These are phyloP conservation scores for Drosophila quadrilineata DNA, from an alignment of 1,140 invertebrate species.

Conservation along the genomic window DNA sequence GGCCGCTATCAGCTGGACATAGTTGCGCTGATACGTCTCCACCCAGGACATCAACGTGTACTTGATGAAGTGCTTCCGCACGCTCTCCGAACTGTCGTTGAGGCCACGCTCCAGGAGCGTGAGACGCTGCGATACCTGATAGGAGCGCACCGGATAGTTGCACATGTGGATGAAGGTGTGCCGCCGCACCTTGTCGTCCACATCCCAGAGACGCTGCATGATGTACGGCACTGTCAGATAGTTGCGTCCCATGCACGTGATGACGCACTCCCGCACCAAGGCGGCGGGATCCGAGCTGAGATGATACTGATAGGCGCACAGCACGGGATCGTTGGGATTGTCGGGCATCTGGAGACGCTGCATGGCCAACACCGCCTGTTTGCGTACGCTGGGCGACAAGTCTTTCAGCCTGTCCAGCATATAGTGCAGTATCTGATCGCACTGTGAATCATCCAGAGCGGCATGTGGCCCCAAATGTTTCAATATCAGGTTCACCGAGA, in stretches of 20 bases:
- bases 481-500: slow-evolving; percentile 88
- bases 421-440: slow-evolving; percentile 86
- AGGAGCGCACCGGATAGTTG: slow-evolving; percentile 85
- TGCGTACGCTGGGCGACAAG: slow-evolving; percentile 85
- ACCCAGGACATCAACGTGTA: slow-evolving; percentile 86
- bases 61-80: slow-evolving; percentile 82
- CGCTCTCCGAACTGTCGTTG: slow-evolving; percentile 84
- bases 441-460: slow-evolving; percentile 88
- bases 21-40: slow-evolving; percentile 84
- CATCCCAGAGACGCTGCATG: slow-evolving; percentile 87
- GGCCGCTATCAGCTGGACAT: slow-evolving; percentile 84
- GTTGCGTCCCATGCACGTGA: slow-evolving; percentile 86
- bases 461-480: slow-evolving; percentile 89
- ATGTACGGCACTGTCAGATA: slow-evolving; percentile 86
- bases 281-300: slow-evolving; percentile 88
- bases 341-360: slow-evolving; percentile 90
- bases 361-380: slow-evolving; percentile 90
- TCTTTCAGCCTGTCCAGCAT: slow-evolving; percentile 87
- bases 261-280: slow-evolving; percentile 87
- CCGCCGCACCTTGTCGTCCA: slow-evolving; percentile 88
- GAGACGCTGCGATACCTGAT: slow-evolving; percentile 87
- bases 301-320: slow-evolving; percentile 90
- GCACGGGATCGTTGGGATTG: slow-evolving; percentile 89
- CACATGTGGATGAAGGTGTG: slow-evolving; percentile 88
- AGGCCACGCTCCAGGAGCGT: slow-evolving; percentile 86